Conservation (phyloP, 2,797 vertebrate species). For the Chloroceryle amazona region DNA sequence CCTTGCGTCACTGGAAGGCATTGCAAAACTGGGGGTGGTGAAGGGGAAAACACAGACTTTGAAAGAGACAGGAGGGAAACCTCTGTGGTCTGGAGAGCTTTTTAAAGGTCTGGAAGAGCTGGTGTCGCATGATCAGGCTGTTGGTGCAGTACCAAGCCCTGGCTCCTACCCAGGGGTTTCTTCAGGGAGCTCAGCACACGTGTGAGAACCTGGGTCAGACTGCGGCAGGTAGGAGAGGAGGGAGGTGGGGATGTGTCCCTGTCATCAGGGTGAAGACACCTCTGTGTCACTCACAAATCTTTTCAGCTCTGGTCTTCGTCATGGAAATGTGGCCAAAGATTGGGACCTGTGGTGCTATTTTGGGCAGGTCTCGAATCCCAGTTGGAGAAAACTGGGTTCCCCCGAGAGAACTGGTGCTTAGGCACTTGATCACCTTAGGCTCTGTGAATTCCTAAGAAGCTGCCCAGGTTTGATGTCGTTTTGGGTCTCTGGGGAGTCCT, state of each 20-base stretch:
- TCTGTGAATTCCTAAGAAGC: neutral
- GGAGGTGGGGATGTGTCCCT: neutral
- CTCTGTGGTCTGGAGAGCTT: neutral
- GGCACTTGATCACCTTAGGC: neutral
- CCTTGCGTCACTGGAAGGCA: neutral
- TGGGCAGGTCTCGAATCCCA: neutral
- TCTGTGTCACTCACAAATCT: neutral
- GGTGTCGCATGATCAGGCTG: neutral
- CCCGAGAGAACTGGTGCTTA: neutral
- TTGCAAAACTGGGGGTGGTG: neutral
- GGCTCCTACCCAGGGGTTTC: neutral
- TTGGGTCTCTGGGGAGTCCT: neutral
- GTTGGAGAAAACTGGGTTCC: neutral
- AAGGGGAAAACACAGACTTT: conserved; percentile 2
- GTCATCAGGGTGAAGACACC: neutral
- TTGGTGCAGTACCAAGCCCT: neutral
- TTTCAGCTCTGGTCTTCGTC: neutral
- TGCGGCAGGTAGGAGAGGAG: neutral
- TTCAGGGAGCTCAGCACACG: fast-evolving
- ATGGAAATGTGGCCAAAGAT: neutral
- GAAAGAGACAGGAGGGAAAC: neutral
- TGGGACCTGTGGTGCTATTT: neutral
- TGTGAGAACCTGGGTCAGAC: neutral
- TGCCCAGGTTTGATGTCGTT: neutral
- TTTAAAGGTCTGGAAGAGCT: neutral